These are phyloP conservation scores for Lepilemur septentrionalis DNA, from an alignment of 2,797 vertebrate species.

Conservation along the genomic window DNA sequence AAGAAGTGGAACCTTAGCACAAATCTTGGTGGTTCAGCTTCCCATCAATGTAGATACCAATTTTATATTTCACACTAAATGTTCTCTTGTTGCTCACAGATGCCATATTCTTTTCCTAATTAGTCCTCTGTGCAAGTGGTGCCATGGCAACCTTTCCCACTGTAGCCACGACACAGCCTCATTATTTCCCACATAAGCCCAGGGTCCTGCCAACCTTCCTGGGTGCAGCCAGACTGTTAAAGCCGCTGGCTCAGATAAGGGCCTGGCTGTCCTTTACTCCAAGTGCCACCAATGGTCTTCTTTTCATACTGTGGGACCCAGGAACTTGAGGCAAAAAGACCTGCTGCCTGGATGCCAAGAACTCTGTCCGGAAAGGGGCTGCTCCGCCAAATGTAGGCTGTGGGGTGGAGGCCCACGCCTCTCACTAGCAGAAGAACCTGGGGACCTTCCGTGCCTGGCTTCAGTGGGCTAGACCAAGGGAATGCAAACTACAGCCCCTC, in stretches of 20 bases:
- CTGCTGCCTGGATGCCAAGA: background rate
- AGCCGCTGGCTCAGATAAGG: background rate
- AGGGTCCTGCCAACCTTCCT: background rate
- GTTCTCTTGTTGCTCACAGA: background rate
- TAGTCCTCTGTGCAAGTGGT: background rate
- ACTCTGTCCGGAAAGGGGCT: too few relatives aligned
- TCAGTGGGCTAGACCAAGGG: too few relatives aligned
- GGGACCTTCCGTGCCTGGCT: background rate
- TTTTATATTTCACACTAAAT: background rate
- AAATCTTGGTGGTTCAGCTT: background rate
- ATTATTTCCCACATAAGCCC: background rate
- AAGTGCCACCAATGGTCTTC: background rate
- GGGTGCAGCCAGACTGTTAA: background rate
- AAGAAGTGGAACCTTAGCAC: background rate
- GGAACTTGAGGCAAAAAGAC: background rate
- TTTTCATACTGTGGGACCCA: background rate
- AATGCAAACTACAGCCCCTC: background rate
- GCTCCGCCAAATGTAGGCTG: too few relatives aligned
- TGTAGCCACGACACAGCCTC: background rate
- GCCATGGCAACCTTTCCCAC: background rate
- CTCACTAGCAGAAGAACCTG: background rate
- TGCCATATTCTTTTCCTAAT: background rate
- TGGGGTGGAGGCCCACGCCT: background rate
- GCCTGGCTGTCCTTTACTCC: background rate
- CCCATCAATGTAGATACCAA: background rate